These are phyloP conservation scores for Eupithecia tripunctaria DNA, from an alignment of 2,888 invertebrate genomes.

Conservation along the genomic window DNA sequence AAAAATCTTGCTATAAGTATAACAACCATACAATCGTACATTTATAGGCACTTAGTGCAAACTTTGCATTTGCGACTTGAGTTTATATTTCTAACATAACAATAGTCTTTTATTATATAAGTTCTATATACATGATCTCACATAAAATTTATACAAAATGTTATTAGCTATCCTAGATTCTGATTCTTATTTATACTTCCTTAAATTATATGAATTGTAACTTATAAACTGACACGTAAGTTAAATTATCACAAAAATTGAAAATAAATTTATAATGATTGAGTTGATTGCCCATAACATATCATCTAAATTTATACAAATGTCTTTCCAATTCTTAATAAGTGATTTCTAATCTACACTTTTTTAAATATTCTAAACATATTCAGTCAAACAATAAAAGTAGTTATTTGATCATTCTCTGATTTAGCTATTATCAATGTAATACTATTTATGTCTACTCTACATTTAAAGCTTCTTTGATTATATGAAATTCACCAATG, in stretches of 20 bases:
- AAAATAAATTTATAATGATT: constrained; percentile 38
- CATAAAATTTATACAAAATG: constrained; percentile 25
- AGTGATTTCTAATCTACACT: constrained; percentile 21
- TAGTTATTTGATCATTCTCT: constrained; percentile 51
- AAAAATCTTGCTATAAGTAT: constrained; percentile 35
- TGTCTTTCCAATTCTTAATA: constrained; percentile 33
- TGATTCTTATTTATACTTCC: neutral
- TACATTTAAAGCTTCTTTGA: constrained; percentile 80
- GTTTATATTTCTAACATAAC: constrained; percentile 16
- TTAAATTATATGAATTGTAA: constrained; percentile 24
- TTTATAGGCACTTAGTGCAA: constrained; percentile 36
- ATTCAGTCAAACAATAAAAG: constrained; percentile 60
- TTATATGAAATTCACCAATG: constrained; percentile 45
- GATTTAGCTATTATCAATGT: constrained; percentile 50
- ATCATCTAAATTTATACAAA: constrained; percentile 23
- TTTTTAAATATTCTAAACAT: constrained; percentile 16
- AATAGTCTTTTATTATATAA: constrained; percentile 20
- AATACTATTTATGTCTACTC: constrained; percentile 51
- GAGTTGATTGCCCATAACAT: constrained; percentile 29
- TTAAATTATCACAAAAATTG: constrained; percentile 45
- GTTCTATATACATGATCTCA: constrained; percentile 35
- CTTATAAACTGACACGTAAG: constrained; percentile 28
- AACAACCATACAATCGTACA: constrained; percentile 36
- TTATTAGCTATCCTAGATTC: constrained; percentile 18
- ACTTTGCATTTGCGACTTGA: constrained; percentile 34